Base-by-base conservation (phyloP, 2,797 vertebrate species). In the Sorex maritimensis region DNA sequence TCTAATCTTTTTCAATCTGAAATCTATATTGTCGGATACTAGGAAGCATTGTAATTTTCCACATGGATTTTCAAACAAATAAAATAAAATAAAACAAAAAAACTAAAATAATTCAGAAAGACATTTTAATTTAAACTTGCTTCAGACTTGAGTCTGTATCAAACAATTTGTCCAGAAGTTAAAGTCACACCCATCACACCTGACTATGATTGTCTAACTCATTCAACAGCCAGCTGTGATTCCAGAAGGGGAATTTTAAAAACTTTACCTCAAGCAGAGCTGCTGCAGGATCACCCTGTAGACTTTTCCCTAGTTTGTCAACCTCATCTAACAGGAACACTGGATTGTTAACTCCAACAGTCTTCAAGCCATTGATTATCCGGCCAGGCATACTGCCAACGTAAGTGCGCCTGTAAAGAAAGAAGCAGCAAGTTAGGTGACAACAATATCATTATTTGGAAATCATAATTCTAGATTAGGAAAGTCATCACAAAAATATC, bases 341-440 rank as follows among this genome's bases (percentile, higher is more conserved):
- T 0, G 99, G 99, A 95, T 99, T 99, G 97, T 99, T 99, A 30
- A 99, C 99, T 0, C 98, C 99, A 0, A 99, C 99, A 0, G 98
- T 99, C 98, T 99, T 99, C 96, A 99, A 96, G 1, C 99, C 99
- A 1, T 99, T 99, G 97, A 99, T 99, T 94, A 99, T 99, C 72
- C 99, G 99, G 0, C 99, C 99, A 0, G 99, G 99, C 99, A 99
- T 99, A 93, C 99, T 99, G 91, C 99, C 99, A 1, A 99, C 99
- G 0, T 99, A 99, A 6, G 99, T 99, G 30, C 99, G 99, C 63
- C 99, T 99, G 97, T 0, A 93, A 92, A 38, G 78, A 77, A 90
- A 34, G 81, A 79, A 69, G 82, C 0, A 2, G 61, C 13, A 21
- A 68, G 19, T 14, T 24, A 58, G 30, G 46, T 0, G 82, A 68